Base-by-base conservation (phyloP, 2,888 invertebrate species). In the Sinohyriopsis cumingii region DNA sequence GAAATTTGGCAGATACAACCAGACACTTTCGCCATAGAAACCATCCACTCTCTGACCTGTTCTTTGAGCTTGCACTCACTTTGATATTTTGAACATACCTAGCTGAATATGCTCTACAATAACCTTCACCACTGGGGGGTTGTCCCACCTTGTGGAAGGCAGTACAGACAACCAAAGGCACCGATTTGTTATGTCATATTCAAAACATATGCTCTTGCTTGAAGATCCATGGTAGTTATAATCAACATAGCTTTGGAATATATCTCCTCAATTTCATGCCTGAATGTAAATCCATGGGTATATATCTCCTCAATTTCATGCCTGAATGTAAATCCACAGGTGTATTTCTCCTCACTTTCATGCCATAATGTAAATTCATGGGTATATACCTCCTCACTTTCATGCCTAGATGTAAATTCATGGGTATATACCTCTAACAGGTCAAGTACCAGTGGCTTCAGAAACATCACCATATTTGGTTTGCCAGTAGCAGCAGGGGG, bases 121-220 rank as follows among this genome's bases (percentile, higher is more conserved):
- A 66, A 12, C 71, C 74, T 15, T 54, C 60, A 20, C 74, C 71
- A 71, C 28, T 55, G 1, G 57, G 19, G 19, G 15, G 64, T 67
- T 5, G 33, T 20, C 25, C 55, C 19, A 5, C 71, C 71, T 57
- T 33, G 53, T 59, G 66, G 63, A 53, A 59, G 24, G 15, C 68
- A 71, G 28, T 68, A 63, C 3, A 73, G 61, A 59, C 71, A 78
- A 5, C 75, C 75, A 76, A 61, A 65, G 45, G 68, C 64, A 9
- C 75, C 78, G 71, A 73, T 78, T 45, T 73, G 72, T 22, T 71
- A 71, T 3, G 76, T 76, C 71, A 75, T 76, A 18, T 68, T 54
- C n/a, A 69, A n/a, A 3, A 74, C 64, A 65, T 64, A 59, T 45
- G 73, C 72, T 45, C 74, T 59, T 19, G 78, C 78, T 61, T 69